These are phyloP conservation scores for Crocallis elinguaria DNA, from an alignment of 2,888 invertebrate genomes.

Conservation along the genomic window DNA sequence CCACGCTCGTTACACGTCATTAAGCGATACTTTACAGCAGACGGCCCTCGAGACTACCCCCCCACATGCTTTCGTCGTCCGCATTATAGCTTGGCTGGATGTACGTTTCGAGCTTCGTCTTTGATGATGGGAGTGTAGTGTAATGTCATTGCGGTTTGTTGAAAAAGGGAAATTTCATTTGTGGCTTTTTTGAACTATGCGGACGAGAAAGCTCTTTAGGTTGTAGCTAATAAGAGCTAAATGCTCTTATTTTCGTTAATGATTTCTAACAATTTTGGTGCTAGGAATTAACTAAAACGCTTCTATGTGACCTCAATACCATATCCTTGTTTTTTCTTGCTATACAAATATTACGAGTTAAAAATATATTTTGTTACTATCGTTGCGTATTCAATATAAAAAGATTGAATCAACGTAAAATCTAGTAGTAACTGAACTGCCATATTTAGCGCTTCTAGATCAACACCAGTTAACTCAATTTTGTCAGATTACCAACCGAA, in stretches of 20 bases:
- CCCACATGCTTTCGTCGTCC: conserved; percentile 53
- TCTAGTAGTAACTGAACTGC: background rate
- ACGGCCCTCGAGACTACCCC: conserved; percentile 82
- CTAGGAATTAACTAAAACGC: no score
- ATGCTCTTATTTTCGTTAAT: no score
- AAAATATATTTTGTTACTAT: no score
- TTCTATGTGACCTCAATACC: no score
- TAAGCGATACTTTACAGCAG: conserved; percentile 85
- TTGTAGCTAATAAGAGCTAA: no score
- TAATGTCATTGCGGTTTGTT: conserved; percentile 22
- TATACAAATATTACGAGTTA: no score
- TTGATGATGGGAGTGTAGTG: conserved; percentile 35
- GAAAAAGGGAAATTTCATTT: conserved; percentile 11
- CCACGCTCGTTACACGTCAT: conserved; percentile 83
- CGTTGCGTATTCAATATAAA: background rate
- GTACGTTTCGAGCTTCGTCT: conserved; percentile 29
- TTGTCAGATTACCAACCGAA: conserved; percentile 71
- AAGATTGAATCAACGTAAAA: background rate
- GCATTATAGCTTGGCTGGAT: conserved; percentile 51
- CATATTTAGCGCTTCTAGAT: conserved; percentile 43
- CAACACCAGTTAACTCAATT: conserved; percentile 61
- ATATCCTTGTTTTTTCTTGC: no score
- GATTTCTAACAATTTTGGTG: no score
- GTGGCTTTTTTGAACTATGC: conserved; percentile 18
- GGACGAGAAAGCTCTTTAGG: background rate